Evolutionary conservation across 2,888 invertebrate species (phyloP), one percentile per base, ranked within the genome.

Genomic region (Cloeon dipterum): DNA sequence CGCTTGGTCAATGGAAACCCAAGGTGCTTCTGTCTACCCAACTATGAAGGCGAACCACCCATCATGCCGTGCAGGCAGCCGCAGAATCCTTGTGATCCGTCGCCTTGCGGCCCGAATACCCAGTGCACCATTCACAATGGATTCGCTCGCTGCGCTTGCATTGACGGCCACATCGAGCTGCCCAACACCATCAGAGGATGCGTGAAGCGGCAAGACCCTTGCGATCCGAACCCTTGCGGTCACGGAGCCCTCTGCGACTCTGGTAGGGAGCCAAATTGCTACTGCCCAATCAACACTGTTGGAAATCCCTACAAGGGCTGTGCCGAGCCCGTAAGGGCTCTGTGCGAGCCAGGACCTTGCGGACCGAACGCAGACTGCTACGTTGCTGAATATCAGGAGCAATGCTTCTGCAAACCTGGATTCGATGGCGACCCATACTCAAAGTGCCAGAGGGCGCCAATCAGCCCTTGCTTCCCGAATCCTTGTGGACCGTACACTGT

Each of bases 131-230:
- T 78, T 35, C 57, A 82, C 36, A 82, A 79, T 46, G 83, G 82
- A 37, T 77, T 81, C 51, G 73, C 85, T 1, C 82, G 83, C 58
- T 89, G 89, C 50, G 83, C 82, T 17, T 89, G 86, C 50, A 57
- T 79, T 40, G 66, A 73, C 33, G 83, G 82, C 14, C 83, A 70
- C 52, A 66, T 82, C 25, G 86, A 83, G 58, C 82, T 77, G 53
- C 82, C 82, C 1, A 85, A 86, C 49, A 86, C 86, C 1, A 73
- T 86, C 29, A 63, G 83, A 50, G 86, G 85, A 32, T 86, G 86
- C 47, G 61, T 81, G 5, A 74, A 78, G 52, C 70, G 74, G 41
- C 63, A 68, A 39, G 79, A 83, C 53, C 76, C 75, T 5, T 86
- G 86, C 48, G 74, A 79, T 48, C 79, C 81, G 2, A 82, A 76